Conservation (phyloP, 2,113 vertebrate genomes). For the Rutilus rutilus region DNA sequence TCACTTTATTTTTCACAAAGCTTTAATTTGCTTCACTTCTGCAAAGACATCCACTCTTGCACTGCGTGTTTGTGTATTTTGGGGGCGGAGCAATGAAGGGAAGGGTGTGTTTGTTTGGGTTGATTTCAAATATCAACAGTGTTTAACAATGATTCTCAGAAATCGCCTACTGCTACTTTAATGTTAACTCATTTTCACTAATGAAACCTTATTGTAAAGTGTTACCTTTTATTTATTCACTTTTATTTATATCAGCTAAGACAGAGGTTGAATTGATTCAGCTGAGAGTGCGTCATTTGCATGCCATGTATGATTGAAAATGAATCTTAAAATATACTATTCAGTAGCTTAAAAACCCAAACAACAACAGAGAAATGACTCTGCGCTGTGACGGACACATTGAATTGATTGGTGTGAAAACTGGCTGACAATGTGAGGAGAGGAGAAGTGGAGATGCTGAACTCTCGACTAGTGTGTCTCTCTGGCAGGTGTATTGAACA, state of each 20-base stretch:
- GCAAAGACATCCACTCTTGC: too few relatives aligned
- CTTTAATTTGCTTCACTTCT: too few relatives aligned
- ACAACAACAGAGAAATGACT: constrained; percentile 27
- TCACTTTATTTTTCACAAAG: too few relatives aligned
- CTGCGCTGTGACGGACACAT: constrained; percentile 41
- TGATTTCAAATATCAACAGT: too few relatives aligned
- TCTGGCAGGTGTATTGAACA: constrained; percentile 58
- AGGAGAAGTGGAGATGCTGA: constrained; percentile 22
- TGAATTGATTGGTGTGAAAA: constrained; percentile 51
- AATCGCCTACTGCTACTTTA: too few relatives aligned
- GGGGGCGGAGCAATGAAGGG: too few relatives aligned
- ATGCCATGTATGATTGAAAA: constrained; percentile 31
- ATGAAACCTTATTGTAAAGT: too few relatives aligned
- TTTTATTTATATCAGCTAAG: not conserved
- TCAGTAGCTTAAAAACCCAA: constrained; percentile 15
- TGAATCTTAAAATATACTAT: constrained; percentile 10
- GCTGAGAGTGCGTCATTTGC: not conserved
- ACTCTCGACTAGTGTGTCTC: constrained; percentile 20
- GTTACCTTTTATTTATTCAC: not conserved
- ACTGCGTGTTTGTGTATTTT: too few relatives aligned
- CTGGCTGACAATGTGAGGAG: constrained; percentile 15
- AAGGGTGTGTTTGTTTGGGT: too few relatives aligned
- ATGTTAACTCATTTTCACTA: too few relatives aligned
- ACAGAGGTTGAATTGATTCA: not conserved
- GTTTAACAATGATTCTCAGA: too few relatives aligned